These are phyloP conservation scores for Rallus crepitans DNA, from an alignment of 2,797 vertebrate species.

Conservation along the genomic window DNA sequence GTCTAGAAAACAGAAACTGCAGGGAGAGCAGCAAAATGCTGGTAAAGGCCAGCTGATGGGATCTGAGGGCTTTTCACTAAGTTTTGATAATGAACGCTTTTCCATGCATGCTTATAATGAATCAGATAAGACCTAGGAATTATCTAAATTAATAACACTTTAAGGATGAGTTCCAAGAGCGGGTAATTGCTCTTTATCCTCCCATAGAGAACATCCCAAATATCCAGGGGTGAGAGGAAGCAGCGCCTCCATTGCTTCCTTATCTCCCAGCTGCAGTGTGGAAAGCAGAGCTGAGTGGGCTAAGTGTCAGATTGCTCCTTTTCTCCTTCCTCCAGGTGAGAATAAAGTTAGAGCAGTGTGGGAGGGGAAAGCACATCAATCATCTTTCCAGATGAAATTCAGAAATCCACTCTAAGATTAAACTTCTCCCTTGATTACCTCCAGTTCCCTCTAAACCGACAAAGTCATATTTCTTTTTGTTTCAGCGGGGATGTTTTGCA, in stretches of 20 bases:
- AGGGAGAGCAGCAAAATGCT: not conserved
- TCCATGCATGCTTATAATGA: not conserved
- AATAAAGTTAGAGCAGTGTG: conserved; percentile 36
- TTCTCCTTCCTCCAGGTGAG: conserved; percentile 44
- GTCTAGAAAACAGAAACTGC: not conserved
- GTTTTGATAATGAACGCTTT: not conserved
- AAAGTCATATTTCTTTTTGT: not conserved
- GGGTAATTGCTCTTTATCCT: not conserved
- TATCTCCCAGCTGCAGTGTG: conserved; percentile 16
- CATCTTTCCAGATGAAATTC: conserved; percentile 20
- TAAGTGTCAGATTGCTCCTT: conserved; percentile 1
- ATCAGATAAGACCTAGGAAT: conserved; percentile 2
- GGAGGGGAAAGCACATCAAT: conserved; percentile 37
- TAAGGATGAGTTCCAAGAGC: not conserved
- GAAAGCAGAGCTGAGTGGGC: conserved; percentile 19
- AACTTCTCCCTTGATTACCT: not conserved
- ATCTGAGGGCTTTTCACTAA: not conserved
- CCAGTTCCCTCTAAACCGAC: not conserved
- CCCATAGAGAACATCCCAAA: not conserved
- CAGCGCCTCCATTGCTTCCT: not conserved
- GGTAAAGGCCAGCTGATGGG: not conserved
- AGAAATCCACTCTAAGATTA: conserved; percentile 32
- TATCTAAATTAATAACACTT: conserved; percentile 15
- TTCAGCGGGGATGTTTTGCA: not conserved
- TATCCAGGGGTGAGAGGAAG: not conserved